These are phyloP conservation scores for Apodemia duryi DNA, from an alignment of 2,888 invertebrate genomes.

Conservation along the genomic window DNA sequence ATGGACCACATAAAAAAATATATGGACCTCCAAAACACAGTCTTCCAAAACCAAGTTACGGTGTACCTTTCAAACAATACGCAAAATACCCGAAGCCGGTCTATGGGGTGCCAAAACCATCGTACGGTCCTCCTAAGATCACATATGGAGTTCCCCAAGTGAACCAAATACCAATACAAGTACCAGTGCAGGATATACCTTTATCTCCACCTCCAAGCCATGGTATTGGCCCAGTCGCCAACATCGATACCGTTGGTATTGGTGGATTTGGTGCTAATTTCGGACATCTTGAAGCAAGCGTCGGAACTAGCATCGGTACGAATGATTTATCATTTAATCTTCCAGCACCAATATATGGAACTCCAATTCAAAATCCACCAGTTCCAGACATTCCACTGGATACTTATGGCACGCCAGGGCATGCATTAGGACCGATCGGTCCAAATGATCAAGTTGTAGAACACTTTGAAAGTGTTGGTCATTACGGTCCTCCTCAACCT, in stretches of 20 bases:
- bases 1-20: too few relatives aligned
- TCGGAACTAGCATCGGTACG: slow-evolving; percentile 36
- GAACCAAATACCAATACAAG: neutral
- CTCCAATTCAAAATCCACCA: slow-evolving; percentile 52
- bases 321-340: slow-evolving; percentile 52
- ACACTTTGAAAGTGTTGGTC: slow-evolving; percentile 50
- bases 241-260: slow-evolving; percentile 27
- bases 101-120: slow-evolving; percentile 70
- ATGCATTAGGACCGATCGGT: slow-evolving; percentile 54
- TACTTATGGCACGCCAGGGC: slow-evolving; percentile 71
- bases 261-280: slow-evolving; percentile 29
- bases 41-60: slow-evolving; percentile 53
- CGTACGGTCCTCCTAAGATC: slow-evolving; percentile 54
- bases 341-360: slow-evolving; percentile 67
- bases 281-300: slow-evolving; percentile 32
- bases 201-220: slow-evolving; percentile 34
- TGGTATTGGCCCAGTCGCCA: slow-evolving; percentile 30
- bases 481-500: slow-evolving; percentile 81
- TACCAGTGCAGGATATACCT: slow-evolving; percentile 40
- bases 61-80: slow-evolving; percentile 54
- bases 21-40: slow-evolving; percentile 54
- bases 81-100: slow-evolving; percentile 47
- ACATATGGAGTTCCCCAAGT: slow-evolving; percentile 44
- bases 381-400: slow-evolving; percentile 60
- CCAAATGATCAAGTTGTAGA: slow-evolving; percentile 60